These are phyloP conservation scores for Ptychoptera albimana DNA, from an alignment of 2,888 invertebrate species.

Conservation along the genomic window DNA sequence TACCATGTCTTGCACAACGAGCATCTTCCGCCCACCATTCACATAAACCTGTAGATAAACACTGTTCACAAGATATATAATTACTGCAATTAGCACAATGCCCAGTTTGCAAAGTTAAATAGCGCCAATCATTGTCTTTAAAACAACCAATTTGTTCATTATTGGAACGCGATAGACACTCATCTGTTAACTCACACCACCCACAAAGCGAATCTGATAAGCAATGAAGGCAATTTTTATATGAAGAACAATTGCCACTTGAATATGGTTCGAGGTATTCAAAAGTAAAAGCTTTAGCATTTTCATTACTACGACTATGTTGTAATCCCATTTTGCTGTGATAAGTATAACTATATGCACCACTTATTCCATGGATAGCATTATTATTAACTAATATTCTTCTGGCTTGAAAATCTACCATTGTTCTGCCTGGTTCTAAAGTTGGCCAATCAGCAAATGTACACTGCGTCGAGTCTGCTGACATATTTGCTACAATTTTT, in stretches of 20 bases:
- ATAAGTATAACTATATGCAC: slow-evolving; percentile 45
- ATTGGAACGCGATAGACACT: slow-evolving; percentile 48
- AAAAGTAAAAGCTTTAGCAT: slow-evolving; percentile 70
- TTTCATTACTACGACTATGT: slow-evolving; percentile 56
- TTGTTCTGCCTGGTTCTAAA: slow-evolving; percentile 44
- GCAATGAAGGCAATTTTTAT: slow-evolving; percentile 75
- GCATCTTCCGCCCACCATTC: slow-evolving; percentile 91
- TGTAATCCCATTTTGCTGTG: slow-evolving; percentile 71
- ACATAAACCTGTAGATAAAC: slow-evolving; percentile 60
- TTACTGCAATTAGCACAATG: slow-evolving; percentile 81
- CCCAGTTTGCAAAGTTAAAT: slow-evolving; percentile 63
- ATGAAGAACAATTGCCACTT: slow-evolving; percentile 57
- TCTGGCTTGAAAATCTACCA: slow-evolving; percentile 51
- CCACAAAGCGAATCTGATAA: slow-evolving; percentile 78
- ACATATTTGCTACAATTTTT: slow-evolving; percentile 43
- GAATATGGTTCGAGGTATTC: slow-evolving; percentile 81
- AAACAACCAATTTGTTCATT: slow-evolving; percentile 49
- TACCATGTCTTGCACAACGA: slow-evolving; percentile 65
- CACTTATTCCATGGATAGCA: slow-evolving; percentile 13
- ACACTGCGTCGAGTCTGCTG: slow-evolving; percentile 54
- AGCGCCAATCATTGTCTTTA: slow-evolving; percentile 49
- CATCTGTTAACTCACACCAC: slow-evolving; percentile 71
- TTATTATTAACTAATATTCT: slow-evolving; percentile 29
- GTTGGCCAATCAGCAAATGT: slow-evolving; percentile 50
- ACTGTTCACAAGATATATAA: slow-evolving; percentile 74